These are phyloP conservation scores for Lampris incognitus DNA, from an alignment of 2,113 vertebrate species.

Conservation along the genomic window DNA sequence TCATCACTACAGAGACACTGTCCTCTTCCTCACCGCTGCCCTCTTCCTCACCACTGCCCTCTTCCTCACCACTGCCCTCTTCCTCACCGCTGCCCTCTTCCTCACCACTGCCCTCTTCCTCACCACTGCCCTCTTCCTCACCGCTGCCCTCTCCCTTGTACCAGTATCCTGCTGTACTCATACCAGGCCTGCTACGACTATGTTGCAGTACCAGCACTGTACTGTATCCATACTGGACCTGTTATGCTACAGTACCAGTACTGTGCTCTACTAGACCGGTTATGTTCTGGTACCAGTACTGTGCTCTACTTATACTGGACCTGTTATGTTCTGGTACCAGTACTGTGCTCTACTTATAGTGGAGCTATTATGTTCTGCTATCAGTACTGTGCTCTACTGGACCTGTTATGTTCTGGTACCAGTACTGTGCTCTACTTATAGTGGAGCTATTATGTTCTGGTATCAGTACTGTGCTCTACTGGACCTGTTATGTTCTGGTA, in stretches of 20 bases:
- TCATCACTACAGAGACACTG: conserved; percentile 74
- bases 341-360: not conserved
- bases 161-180: not conserved
- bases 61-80: not conserved
- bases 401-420: too few relatives aligned
- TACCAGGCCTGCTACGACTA: not conserved
- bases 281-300: too few relatives aligned
- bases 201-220: not conserved
- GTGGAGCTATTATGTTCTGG: too few relatives aligned
- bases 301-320: not conserved
- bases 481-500: too few relatives aligned
- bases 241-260: not conserved
- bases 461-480: not conserved
- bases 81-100: not conserved
- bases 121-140: not conserved
- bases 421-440: not conserved
- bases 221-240: not conserved
- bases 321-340: too few relatives aligned
- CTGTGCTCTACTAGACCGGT: too few relatives aligned
- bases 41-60: not conserved
- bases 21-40: conserved; percentile 35
- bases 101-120: not conserved
- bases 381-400: not conserved
- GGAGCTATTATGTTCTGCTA: too few relatives aligned
- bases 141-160: not conserved